phyloP scores from a whole-genome alignment of 2,888 invertebrate species.

The Kryphioiulus occultus region DNA sequence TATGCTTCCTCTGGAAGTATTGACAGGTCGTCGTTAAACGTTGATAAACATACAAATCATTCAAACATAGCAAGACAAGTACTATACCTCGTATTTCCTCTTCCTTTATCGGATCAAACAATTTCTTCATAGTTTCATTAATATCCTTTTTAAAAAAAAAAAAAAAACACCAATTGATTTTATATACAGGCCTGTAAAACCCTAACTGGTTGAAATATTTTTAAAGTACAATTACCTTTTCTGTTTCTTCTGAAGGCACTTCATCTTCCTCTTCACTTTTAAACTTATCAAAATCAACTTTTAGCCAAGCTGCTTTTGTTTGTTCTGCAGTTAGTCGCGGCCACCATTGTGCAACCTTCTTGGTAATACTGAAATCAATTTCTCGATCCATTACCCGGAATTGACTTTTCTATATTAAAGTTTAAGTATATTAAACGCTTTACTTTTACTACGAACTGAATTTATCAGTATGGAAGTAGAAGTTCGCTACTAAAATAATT shows the following conservation, averaged over 20 bases:
- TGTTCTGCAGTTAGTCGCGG: constrained; percentile 80
- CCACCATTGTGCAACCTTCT: constrained; percentile 78
- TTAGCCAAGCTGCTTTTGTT: constrained; percentile 89
- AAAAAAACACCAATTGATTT: not conserved
- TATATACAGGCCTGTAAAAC: not conserved
- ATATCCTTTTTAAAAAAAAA: constrained; percentile 24
- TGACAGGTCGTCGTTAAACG: not conserved
- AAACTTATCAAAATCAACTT: constrained; percentile 93
- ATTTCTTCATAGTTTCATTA: constrained; percentile 39
- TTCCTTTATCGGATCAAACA: constrained; percentile 47
- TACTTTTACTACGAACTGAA: not conserved
- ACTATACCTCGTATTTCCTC: constrained; percentile 45
- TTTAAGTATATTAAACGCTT: not conserved
- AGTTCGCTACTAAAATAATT: not conserved
- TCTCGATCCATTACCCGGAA: constrained; percentile 74
- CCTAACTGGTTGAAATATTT: not conserved
- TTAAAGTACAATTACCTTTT: not conserved
- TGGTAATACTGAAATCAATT: constrained; percentile 77
- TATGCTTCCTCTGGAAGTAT: constrained; percentile 46
- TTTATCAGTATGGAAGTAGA: not conserved
- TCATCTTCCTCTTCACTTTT: constrained; percentile 77
- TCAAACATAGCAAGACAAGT: not conserved
- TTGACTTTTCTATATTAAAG: constrained; percentile 54
- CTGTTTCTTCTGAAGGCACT: constrained; percentile 62
- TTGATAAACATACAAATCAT: not conserved